phyloP scores from a whole-genome alignment of 2,888 invertebrate genomes.

The Phragmatobia fuliginosa region DNA sequence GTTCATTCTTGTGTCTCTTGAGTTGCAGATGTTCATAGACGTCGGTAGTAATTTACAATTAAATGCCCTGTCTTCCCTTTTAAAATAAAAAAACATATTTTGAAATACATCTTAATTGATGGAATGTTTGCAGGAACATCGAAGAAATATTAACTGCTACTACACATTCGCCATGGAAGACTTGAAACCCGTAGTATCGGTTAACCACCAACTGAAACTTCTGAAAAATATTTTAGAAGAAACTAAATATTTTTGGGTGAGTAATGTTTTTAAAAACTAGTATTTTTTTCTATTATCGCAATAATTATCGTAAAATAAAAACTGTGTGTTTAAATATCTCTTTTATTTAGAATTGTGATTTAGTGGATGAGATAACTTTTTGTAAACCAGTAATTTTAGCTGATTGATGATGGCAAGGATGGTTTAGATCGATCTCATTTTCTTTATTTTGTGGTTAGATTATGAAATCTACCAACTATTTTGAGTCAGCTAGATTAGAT shows the following conservation, averaged over 20 bases:
- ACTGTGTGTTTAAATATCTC: too few relatives aligned
- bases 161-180: constrained; percentile 10
- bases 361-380: too few relatives aligned
- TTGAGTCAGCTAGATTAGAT: too few relatives aligned
- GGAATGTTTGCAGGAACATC: neutral
- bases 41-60: too few relatives aligned
- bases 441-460: too few relatives aligned
- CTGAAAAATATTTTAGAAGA: constrained; percentile 2
- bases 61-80: neutral
- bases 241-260: constrained; percentile 7
- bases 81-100: neutral
- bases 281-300: too few relatives aligned
- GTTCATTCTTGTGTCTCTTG: neutral
- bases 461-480: too few relatives aligned
- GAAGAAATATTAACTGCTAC: neutral
- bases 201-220: neutral
- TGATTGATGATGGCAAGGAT: too few relatives aligned
- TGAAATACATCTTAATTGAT: neutral
- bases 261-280: neutral
- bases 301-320: too few relatives aligned
- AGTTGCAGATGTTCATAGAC: neutral
- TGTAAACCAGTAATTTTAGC: too few relatives aligned
- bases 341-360: too few relatives aligned
- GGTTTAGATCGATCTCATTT: too few relatives aligned
- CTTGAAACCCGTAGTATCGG: neutral